These are phyloP conservation scores for Acanthornis magna DNA, from an alignment of 2,797 vertebrate genomes.

Conservation along the genomic window DNA sequence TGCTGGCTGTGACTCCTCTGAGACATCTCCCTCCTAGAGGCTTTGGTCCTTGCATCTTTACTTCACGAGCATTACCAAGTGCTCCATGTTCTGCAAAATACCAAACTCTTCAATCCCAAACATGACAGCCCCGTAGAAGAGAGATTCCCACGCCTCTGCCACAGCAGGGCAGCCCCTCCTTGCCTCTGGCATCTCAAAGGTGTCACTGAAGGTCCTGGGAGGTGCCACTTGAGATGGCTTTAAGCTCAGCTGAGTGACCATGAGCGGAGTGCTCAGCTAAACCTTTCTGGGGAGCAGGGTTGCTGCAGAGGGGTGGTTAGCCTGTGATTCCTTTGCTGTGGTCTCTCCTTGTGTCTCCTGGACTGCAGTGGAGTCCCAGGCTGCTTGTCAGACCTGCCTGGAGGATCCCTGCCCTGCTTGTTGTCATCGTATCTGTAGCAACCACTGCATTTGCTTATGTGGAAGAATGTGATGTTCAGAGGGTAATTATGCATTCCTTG, in stretches of 20 bases:
- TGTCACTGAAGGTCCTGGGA: background rate
- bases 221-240: background rate
- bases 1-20: background rate
- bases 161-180: background rate
- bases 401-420: background rate
- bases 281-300: background rate
- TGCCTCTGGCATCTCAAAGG: background rate
- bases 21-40: background rate
- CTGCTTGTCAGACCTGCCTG: background rate
- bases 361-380: background rate
- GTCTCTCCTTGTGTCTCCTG: background rate
- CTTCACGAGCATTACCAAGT: background rate
- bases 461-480: background rate
- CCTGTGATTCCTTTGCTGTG: background rate
- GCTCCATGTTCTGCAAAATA: background rate
- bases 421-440: background rate
- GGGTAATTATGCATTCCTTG: constrained; percentile 19
- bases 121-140: background rate
- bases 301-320: background rate
- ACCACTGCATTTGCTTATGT: background rate
- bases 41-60: background rate
- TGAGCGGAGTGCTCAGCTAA: background rate
- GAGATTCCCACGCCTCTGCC: background rate
- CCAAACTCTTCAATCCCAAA: background rate
- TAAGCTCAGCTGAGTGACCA: background rate